Conservation (phyloP, 1,140 invertebrate genomes). For the Berghia stephanieae region DNA sequence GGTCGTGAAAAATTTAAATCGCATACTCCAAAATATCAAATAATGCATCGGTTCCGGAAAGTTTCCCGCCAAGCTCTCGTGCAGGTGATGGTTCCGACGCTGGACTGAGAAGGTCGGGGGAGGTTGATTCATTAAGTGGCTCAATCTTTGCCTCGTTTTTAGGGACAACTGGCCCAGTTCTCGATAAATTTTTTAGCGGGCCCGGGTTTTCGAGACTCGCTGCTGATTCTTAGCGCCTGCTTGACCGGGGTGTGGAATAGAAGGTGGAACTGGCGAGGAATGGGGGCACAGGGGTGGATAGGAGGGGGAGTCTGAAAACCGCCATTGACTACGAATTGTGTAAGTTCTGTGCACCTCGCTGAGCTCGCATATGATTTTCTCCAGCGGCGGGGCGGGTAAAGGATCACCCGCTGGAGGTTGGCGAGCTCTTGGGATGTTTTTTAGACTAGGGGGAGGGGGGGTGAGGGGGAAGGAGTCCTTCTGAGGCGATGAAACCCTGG, state of each 20-base stretch:
- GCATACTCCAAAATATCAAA: constrained; percentile 93
- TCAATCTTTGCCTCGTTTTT: constrained; percentile 27
- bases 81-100: constrained; percentile 7
- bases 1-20: constrained; percentile 90
- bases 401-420: not conserved
- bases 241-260: constrained; percentile 17
- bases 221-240: constrained; percentile 18
- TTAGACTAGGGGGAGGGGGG: not conserved
- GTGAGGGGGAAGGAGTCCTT: not conserved
- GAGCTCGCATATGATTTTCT: constrained; percentile 3
- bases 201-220: no score
- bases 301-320: constrained; percentile 26
- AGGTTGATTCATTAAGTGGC: constrained; percentile 25
- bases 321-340: not conserved
- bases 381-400: constrained; percentile 34
- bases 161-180: constrained; percentile 36
- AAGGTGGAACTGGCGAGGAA: constrained; percentile 17
- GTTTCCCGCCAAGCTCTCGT: constrained; percentile 23
- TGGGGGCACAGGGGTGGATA: not conserved
- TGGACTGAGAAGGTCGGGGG: constrained; percentile 17
- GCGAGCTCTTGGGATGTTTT: constrained; percentile 19
- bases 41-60: constrained; percentile 52
- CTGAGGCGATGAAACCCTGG: constrained; percentile 7
- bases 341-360: constrained; percentile 14
- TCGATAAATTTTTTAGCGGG: no score